A percentile compares a stretch with the other conserved stretches of the same genome.
These are phyloP conservation scores for Luperina testacea DNA, from an alignment of 2,888 invertebrate genomes.

Conservation along the genomic window DNA sequence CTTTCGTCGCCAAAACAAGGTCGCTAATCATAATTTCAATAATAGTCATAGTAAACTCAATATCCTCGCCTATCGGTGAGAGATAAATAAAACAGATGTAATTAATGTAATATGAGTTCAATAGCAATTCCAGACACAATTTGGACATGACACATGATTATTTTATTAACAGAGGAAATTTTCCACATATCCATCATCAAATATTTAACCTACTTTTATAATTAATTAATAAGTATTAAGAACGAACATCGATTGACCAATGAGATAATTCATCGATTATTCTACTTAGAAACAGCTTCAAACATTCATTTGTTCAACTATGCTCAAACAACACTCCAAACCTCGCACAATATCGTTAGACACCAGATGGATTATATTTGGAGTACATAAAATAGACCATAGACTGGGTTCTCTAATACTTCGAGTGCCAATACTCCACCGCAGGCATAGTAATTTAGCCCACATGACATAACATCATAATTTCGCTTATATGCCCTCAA, in stretches of 20 bases:
- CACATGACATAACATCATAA: slow-evolving; percentile 10
- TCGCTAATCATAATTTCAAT: slow-evolving; percentile 26
- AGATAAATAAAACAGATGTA: slow-evolving; percentile 60
- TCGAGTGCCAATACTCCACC: slow-evolving; percentile 14
- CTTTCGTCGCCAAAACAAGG: slow-evolving; percentile 21
- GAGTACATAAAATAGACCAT: background rate
- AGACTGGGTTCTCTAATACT: slow-evolving; percentile 32
- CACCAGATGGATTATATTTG: slow-evolving; percentile 27
- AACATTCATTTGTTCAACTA: slow-evolving; percentile 8
- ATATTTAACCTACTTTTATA: slow-evolving; percentile 23
- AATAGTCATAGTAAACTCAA: slow-evolving; percentile 23
- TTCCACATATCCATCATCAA: slow-evolving; percentile 14
- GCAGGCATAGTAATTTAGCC: slow-evolving; percentile 4
- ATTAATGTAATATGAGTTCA: slow-evolving; percentile 39
- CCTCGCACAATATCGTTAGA: background rate
- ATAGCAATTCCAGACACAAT: slow-evolving; percentile 47
- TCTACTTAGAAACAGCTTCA: slow-evolving; percentile 27
- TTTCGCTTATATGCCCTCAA: background rate
- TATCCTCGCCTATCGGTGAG: slow-evolving; percentile 19
- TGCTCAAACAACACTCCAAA: slow-evolving; percentile 11
- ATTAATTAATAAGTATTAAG: background rate
- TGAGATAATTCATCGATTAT: slow-evolving; percentile 17
- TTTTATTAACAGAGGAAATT: slow-evolving; percentile 23
- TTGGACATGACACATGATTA: slow-evolving; percentile 32
- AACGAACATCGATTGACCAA: slow-evolving; percentile 3